Conservation (phyloP, 2,113 vertebrate genomes). For the Opisthocomus hoazin region DNA sequence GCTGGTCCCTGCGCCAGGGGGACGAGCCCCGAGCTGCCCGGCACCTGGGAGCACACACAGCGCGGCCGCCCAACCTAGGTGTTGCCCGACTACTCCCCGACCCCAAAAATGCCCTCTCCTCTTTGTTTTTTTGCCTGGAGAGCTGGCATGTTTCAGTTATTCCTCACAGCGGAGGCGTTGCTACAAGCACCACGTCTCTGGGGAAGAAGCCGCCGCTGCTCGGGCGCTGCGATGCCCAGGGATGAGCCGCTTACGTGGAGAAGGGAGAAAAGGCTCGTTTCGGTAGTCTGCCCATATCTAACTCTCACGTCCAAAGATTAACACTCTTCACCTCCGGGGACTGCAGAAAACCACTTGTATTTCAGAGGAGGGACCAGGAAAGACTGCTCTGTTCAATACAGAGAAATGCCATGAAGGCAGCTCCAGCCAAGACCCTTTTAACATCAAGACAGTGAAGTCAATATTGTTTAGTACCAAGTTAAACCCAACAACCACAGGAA, state of each 20-base stretch:
- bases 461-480: neutral
- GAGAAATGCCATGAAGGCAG: neutral
- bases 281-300: neutral
- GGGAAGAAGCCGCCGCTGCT: neutral
- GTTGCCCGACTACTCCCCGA: neutral
- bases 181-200: neutral
- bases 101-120: neutral
- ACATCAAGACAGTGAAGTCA: neutral
- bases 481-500: neutral
- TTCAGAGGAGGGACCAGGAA: neutral
- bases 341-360: neutral
- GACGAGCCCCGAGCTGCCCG: fast-evolving
- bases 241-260: neutral
- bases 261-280: neutral
- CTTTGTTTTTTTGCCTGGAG: neutral
- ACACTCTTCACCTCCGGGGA: neutral
- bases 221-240: fast-evolving
- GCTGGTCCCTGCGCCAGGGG: neutral
- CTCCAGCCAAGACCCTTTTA: neutral
- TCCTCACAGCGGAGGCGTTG: neutral
- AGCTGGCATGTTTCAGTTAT: neutral
- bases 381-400: neutral
- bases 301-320: neutral
- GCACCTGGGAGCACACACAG: neutral
- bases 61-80: neutral